Conservation (phyloP, 1,140 invertebrate species). For the Caenorhabditis tropicalis region DNA sequence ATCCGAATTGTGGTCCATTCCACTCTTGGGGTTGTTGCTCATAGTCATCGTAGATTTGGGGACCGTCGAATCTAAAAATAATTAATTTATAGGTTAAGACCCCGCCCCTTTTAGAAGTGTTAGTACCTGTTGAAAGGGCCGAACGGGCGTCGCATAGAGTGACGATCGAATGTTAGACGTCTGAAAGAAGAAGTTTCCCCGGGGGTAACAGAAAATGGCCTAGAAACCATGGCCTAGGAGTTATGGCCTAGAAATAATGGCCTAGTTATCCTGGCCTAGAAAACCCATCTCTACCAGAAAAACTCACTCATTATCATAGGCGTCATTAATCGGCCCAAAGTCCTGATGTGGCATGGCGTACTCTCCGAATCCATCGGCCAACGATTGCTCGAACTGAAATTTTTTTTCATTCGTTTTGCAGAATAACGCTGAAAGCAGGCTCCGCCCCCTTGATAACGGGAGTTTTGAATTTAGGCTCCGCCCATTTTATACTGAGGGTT, state of each 20-base stretch:
- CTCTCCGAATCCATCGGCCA: constrained; percentile 51
- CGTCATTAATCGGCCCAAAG: constrained; percentile 49
- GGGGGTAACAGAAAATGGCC: too few species aligned
- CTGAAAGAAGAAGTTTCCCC: constrained; percentile 26
- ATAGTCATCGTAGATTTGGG: not conserved
- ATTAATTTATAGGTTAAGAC: not conserved
- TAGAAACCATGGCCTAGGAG: too few species aligned
- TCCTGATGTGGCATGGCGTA: constrained; percentile 42
- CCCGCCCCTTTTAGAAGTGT: not conserved
- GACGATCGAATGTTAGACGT: constrained; percentile 27
- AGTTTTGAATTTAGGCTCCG: not conserved
- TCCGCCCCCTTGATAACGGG: too few species aligned
- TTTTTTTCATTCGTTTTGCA: too few species aligned
- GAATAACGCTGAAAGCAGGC: too few species aligned
- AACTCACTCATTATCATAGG: constrained; percentile 46
- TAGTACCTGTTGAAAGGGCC: constrained; percentile 18
- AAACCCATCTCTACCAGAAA: not conserved
- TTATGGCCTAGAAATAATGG: too few species aligned
- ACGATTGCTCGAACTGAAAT: constrained; percentile 4
- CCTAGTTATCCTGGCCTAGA: too few species aligned
- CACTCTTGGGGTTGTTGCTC: not conserved
- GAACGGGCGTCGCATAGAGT: constrained; percentile 17
- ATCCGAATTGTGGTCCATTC: constrained; percentile 17
- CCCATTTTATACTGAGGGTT: not conserved
- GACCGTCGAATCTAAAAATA: constrained; percentile 6